phyloP scores from a whole-genome alignment of 2,888 invertebrate species.

The Drosophila prostipennis region DNA sequence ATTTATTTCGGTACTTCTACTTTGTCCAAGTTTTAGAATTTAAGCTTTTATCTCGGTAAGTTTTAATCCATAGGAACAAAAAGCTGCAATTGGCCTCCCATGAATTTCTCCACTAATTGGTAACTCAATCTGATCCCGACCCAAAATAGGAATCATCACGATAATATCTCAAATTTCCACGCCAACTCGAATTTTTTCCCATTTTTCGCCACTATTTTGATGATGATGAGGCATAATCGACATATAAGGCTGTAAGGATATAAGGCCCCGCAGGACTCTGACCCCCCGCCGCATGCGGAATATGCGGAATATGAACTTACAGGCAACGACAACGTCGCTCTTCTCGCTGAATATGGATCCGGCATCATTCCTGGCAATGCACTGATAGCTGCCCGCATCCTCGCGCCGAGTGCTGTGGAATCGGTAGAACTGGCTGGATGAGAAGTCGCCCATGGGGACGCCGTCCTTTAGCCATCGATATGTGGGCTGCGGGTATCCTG shows the following conservation, averaged over 20 bases:
- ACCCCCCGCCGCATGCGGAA: background rate
- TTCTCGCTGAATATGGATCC: conserved; percentile 97
- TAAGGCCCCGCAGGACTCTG: background rate
- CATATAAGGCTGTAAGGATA: background rate
- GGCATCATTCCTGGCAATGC: conserved; percentile 95
- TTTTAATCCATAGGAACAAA: background rate
- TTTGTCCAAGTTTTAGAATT: too few relatives aligned
- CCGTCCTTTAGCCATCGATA: conserved; percentile 97
- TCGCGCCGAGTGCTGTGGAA: conserved; percentile 91
- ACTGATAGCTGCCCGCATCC: conserved; percentile 96
- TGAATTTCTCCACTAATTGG: conserved; percentile 14
- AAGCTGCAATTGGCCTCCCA: background rate
- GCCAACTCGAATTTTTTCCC: background rate
- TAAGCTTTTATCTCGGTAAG: background rate
- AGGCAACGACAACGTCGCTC: conserved; percentile 94
- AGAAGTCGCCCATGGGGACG: conserved; percentile 90
- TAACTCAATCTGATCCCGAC: background rate
- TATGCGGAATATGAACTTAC: conserved; percentile 87
- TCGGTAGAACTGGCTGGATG: conserved; percentile 92
- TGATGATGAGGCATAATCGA: conserved; percentile 5
- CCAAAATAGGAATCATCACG: background rate
- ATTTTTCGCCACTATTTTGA: background rate
- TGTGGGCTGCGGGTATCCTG: conserved; percentile 92
- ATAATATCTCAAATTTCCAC: conserved; percentile 14
- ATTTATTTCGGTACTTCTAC: background rate